Base-by-base conservation (phyloP, 2,888 invertebrate species). In the Thelaira solivaga region DNA sequence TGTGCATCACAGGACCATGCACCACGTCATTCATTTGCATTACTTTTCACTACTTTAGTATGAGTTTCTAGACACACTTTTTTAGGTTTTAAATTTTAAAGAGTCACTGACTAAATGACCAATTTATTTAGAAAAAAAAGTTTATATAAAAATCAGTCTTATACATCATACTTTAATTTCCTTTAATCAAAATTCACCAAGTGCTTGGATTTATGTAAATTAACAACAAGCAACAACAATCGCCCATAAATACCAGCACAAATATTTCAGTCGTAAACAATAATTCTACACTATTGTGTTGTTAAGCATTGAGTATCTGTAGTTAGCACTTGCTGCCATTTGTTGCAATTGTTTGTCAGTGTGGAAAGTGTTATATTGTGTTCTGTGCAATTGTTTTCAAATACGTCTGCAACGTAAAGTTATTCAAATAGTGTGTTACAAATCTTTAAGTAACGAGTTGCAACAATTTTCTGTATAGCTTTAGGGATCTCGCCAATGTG, bases 201-300 rank as follows among this genome's bases (percentile, higher is more conserved):
- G 34, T 53, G 61, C 45, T 20, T 8, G 11, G 2, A 20, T 29
- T 53, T 61, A 31, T 34, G 41, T 43, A 45, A 18, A 61, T 73
- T 39, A 73, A 59, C 49, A 67, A 53, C 59, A 59, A n/a, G n/a
- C n/a, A 45, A 51, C 41, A 67, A 53, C 59, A 74, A 67, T 53
- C 43, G 53, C 6, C 36, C 36, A 53, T 53, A 67, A 61, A 53
- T 51, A 36, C 53, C 45, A 61, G 65, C 49, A 64, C 43, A 69
- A 69, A 76, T 59, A 62, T 41, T 71, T 31, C 36, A 71, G 62
- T 49, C 57, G 49, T 24, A n/a, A 67, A 61, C 71, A 24, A 71
- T 61, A 76, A 65, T 76, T 71, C 65, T 22, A 53, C 24, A 64
- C 76, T 61, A 67, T 76, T 76, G 71, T 71, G 4, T 76, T 67